A percentile compares a stretch with the other conserved stretches of the same genome.
These are phyloP conservation scores for Mamestra configurata DNA, from an alignment of 1,140 invertebrate genomes.

Conservation along the genomic window DNA sequence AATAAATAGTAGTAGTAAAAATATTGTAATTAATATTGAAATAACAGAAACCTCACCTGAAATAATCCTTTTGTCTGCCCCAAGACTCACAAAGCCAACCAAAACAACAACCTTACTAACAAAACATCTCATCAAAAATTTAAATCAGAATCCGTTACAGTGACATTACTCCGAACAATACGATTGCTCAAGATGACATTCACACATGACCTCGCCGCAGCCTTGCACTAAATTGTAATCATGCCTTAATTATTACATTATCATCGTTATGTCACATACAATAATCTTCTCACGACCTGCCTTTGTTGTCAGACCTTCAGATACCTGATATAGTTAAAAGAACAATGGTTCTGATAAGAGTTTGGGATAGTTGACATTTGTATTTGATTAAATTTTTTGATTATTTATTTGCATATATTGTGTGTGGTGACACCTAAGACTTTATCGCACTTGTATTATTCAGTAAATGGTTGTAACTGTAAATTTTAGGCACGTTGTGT, in stretches of 20 bases:
- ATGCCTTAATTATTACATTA: conserved; percentile 47
- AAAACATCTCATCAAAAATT: conserved; percentile 37
- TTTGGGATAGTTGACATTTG: conserved; percentile 39
- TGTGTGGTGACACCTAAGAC: not conserved
- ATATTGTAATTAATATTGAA: no score
- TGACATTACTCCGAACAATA: conserved; percentile 39
- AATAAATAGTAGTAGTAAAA: no score
- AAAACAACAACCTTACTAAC: no score
- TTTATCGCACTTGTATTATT: no score
- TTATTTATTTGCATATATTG: not conserved
- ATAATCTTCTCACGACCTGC: conserved; percentile 42
- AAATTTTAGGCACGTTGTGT: no score
- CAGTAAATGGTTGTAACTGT: no score
- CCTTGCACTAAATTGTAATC: conserved; percentile 53
- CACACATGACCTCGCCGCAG: conserved; percentile 33
- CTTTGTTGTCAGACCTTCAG: conserved; percentile 32
- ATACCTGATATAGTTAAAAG: conserved; percentile 23
- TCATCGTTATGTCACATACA: conserved; percentile 44
- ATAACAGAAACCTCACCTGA: no score
- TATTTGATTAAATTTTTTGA: conserved; percentile 23
- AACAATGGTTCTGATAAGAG: conserved; percentile 39
- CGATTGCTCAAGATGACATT: conserved; percentile 50
- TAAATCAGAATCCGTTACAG: conserved; percentile 33
- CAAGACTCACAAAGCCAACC: no score
- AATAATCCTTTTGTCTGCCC: no score